Conservation (phyloP, 2,797 vertebrate genomes). For the Simalia tracyae region DNA sequence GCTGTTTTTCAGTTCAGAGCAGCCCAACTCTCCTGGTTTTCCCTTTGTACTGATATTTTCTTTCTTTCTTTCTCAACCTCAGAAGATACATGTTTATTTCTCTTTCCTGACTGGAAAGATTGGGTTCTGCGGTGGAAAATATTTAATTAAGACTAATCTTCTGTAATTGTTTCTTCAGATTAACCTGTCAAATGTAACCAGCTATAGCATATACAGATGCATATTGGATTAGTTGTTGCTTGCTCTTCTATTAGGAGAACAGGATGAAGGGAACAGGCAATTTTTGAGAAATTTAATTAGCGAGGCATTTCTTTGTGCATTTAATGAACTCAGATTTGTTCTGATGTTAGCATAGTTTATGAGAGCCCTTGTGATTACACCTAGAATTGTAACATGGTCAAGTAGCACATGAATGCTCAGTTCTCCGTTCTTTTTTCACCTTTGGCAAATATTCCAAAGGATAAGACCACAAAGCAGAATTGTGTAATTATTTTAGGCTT, state of each 20-base stretch:
- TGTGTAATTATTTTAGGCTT: background rate
- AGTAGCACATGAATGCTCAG: background rate
- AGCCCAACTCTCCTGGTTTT: rapidly evolving
- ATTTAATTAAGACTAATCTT: background rate
- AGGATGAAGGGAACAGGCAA: background rate
- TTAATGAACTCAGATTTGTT: background rate
- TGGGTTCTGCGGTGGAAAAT: background rate
- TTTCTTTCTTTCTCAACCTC: background rate
- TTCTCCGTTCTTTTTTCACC: background rate
- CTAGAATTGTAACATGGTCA: background rate
- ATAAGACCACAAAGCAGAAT: background rate
- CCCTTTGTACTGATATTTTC: background rate
- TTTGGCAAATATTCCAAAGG: background rate
- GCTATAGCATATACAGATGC: background rate
- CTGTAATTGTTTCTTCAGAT: background rate
- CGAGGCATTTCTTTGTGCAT: background rate
- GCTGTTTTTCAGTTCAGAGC: background rate
- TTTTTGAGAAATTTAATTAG: background rate
- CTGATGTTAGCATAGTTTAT: background rate
- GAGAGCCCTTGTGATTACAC: background rate
- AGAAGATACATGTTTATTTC: background rate
- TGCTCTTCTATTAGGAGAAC: background rate
- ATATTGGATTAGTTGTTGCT: background rate
- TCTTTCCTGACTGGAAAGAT: background rate
- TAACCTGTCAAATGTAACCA: background rate